Evolutionary conservation across 35 echinoderm and acorn worm species (phyloP).

Genomic region (Holothuria glaberrima): DNA sequence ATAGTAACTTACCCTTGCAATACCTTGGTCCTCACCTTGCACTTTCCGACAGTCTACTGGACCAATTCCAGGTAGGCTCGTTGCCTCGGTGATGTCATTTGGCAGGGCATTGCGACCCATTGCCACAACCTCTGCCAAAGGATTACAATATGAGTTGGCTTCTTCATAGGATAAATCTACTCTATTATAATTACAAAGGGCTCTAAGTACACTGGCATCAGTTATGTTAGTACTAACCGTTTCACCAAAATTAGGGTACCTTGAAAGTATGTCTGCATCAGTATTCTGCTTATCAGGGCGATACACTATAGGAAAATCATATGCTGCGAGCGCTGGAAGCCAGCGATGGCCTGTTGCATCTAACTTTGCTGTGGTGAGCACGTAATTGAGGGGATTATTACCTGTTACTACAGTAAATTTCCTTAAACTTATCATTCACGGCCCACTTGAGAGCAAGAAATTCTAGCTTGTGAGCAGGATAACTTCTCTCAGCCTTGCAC

Average conservation of each 20-base stretch:
- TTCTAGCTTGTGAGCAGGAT: not conserved
- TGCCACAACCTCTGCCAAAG: not conserved
- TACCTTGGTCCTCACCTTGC: not conserved
- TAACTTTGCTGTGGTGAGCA: conserved; percentile 45
- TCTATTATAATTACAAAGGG: conserved; percentile 24
- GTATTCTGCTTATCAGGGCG: conserved; percentile 14
- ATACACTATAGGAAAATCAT: conserved; percentile 1
- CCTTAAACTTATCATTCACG: conserved; percentile 27
- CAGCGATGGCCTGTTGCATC: conserved; percentile 45
- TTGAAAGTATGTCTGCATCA: conserved; percentile 50
- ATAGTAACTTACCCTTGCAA: not conserved
- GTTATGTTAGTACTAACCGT: not conserved
- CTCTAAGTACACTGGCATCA: conserved; percentile 5
- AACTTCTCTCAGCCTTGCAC: not conserved
- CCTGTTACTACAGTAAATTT: conserved; percentile 36
- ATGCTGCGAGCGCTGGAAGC: not conserved
- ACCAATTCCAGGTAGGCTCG: not conserved
- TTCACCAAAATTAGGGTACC: not conserved
- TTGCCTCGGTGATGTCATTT: not conserved
- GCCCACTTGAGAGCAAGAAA: conserved; percentile 49
- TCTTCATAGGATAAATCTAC: not conserved
- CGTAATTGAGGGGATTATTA: conserved; percentile 53
- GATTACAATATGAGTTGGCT: not conserved
- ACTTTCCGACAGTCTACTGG: not conserved
- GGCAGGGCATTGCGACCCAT: conserved; percentile 27